phyloP scores from a whole-genome alignment of 2,113 vertebrate genomes.

The Myrmecobius fasciatus region DNA sequence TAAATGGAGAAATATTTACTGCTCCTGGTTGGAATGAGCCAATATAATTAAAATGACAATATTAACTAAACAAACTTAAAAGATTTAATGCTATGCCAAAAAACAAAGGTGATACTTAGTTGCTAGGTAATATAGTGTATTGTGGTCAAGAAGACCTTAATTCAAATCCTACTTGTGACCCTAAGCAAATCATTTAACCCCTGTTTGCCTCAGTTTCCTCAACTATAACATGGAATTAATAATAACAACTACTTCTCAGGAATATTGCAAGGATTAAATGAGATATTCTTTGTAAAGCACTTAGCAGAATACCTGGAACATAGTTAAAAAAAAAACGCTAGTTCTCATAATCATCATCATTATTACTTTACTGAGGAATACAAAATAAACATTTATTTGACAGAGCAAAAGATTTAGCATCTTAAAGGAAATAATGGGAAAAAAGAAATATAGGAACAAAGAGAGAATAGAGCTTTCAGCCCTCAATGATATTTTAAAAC shows the following conservation, averaged over 20 bases:
- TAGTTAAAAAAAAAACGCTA: not conserved
- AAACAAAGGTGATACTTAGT: not conserved
- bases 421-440: not conserved
- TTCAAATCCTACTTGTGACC: not conserved
- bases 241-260: not conserved
- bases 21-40: too few relatives aligned
- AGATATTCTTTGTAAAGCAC: not conserved
- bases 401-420: not conserved
- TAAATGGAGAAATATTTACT: too few relatives aligned
- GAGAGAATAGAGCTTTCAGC: not conserved
- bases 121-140: not conserved
- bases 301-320: not conserved
- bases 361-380: not conserved
- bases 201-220: not conserved
- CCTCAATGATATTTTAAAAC: not conserved
- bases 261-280: not conserved
- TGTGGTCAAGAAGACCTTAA: not conserved
- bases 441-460: not conserved
- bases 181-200: not conserved
- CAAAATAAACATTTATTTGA: not conserved
- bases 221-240: not conserved
- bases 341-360: not conserved
- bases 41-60: not conserved
- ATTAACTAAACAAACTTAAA: not conserved
- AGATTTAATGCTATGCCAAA: not conserved